phyloP scores from a whole-genome alignment of 2,888 invertebrate species.

The Chrysodeixis includens region DNA sequence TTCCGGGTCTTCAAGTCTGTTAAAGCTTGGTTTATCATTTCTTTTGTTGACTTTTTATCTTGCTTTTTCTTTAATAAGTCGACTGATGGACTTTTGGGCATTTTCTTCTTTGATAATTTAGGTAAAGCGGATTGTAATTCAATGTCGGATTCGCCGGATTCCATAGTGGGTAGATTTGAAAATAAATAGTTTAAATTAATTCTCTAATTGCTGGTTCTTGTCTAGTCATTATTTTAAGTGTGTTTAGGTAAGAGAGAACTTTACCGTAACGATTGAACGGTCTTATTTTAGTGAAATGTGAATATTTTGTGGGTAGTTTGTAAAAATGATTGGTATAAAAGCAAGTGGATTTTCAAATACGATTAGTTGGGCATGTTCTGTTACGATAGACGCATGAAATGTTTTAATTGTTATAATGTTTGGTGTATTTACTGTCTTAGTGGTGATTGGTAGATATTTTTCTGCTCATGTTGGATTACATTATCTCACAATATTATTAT shows the following conservation, averaged over 20 bases:
- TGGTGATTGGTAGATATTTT: too few relatives aligned
- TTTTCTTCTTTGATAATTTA: slow-evolving; percentile 55
- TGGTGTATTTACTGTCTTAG: too few relatives aligned
- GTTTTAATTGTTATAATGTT: too few relatives aligned
- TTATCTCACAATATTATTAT: too few relatives aligned
- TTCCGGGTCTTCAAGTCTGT: slow-evolving; percentile 72
- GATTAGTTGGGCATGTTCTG: neutral
- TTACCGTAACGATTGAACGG: slow-evolving; percentile 59
- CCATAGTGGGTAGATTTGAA: slow-evolving; percentile 44
- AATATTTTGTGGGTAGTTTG: slow-evolving; percentile 41
- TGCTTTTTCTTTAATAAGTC: slow-evolving; percentile 17
- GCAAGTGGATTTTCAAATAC: neutral
- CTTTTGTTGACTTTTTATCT: slow-evolving; percentile 74
- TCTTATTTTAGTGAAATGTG: slow-evolving; percentile 7
- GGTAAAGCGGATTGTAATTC: slow-evolving; percentile 62
- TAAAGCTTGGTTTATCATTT: slow-evolving; percentile 77
- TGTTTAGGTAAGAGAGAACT: slow-evolving; percentile 29
- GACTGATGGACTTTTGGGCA: slow-evolving; percentile 30
- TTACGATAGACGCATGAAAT: neutral
- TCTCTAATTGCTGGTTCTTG: neutral
- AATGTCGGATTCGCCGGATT: slow-evolving; percentile 63
- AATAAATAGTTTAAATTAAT: neutral
- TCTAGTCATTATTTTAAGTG: neutral
- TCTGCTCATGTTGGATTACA: too few relatives aligned
- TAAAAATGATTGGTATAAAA: slow-evolving; percentile 17